Base-by-base conservation (phyloP, 92 coral and sea anemone genomes). In the Porites evermanni region DNA sequence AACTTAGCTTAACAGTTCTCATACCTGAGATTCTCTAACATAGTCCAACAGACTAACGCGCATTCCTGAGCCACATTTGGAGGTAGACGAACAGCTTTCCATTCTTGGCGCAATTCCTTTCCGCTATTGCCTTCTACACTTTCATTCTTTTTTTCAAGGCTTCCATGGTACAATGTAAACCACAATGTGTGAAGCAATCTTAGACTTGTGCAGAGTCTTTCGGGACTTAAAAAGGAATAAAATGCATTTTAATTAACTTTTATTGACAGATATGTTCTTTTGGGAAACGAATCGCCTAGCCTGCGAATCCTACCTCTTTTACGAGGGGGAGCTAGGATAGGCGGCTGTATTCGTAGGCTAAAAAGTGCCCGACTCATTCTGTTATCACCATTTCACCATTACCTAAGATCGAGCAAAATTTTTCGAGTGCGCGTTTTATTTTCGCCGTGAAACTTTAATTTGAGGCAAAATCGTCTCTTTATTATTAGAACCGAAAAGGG, bases 21-120 rank as follows among this genome's bases (percentile, higher is more conserved):
- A 51, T 63, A 94, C 98, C 95, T 86, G 64, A 82, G 83, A 32
- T 71, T 65, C 63, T 72, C 83, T 18, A 94, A 86, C 19, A 94
- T 84, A 18, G 98, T 92, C 87, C 86, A 84, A 79, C 94, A 94
- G 6, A 93, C 91, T 59, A 94, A 84, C 2, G 84, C 72, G 75
- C 88, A 67, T 74, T 94, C 98, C 72, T 72, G 89, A 5, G 93
- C 86, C 23, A 94, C 81, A 75, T 88, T 92, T n/a, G 94, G 91
- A 58, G 96, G 98, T 56, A 59, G 84, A 19, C 91, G 85, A 50
- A 79, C 75, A 17, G 38, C 16, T 74, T 74, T 79, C 24, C 32
- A 64, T n/a, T 75, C 81, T 67, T 87, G 60, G 67, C 18, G 51
- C 13, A 29, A 8, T 56, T 70, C 69, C 9, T 14, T 56, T 32